phyloP scores from a whole-genome alignment of 2,797 vertebrate genomes.

The Delichon dasypus region DNA sequence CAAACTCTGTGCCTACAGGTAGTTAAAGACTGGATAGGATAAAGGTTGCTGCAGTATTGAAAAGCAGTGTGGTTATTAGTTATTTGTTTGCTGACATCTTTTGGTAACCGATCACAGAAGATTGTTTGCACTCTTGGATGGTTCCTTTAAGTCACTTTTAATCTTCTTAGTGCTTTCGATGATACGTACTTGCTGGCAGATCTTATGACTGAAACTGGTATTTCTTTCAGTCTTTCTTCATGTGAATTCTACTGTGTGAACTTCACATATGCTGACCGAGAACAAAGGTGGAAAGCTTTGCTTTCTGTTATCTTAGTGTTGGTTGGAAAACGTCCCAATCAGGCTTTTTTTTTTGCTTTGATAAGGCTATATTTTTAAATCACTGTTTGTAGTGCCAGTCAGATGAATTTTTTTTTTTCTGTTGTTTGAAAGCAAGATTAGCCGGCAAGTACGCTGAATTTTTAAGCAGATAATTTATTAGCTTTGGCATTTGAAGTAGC shows the following conservation, averaged over 20 bases:
- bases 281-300: slow-evolving; percentile 32
- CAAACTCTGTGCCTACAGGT: neutral
- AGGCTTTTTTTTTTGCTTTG: neutral
- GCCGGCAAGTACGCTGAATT: neutral
- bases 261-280: slow-evolving; percentile 38
- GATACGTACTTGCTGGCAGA: neutral
- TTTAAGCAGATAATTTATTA: slow-evolving; percentile 5
- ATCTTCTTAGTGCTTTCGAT: neutral
- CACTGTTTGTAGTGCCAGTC: slow-evolving; percentile 44
- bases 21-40: neutral
- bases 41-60: neutral
- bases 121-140: neutral
- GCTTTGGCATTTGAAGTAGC: neutral
- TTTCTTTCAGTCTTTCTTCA: slow-evolving; percentile 8
- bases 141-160: neutral
- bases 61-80: neutral
- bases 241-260: slow-evolving; percentile 27
- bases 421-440: neutral
- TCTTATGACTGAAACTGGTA: neutral
- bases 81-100: neutral
- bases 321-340: neutral
- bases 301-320: neutral
- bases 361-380: slow-evolving; percentile 13
- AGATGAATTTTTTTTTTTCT: neutral
- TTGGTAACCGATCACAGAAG: neutral